Base-by-base conservation (phyloP, 2,888 invertebrate genomes). In the Alitta virens region DNA sequence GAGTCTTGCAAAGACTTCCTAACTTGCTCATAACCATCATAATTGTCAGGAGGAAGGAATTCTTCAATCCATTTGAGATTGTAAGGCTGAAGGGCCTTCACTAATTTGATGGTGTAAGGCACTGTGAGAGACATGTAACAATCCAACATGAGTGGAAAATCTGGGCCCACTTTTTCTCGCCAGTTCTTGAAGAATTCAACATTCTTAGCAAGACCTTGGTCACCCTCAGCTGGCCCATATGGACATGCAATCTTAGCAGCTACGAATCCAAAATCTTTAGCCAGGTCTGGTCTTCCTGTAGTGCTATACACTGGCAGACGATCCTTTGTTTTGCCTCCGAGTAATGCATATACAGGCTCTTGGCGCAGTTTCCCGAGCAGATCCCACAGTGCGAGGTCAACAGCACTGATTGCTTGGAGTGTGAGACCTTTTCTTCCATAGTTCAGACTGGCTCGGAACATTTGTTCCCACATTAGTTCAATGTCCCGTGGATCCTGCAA, bases 11-110 rank as follows among this genome's bases (percentile, higher is more conserved):
- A 68, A 18, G 72, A 72, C 52, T 74, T 67, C 7, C 77, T 65
- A 1, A 68, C 65, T 24, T 67, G 60, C 12, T 27, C 26, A 42
- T 67, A 59, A 25, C 56, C 79, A 14, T 70, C 69, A 59, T 78
- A 79, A 58, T 75, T 72, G 58, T 79, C 79, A 5, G 79, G 79
- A 0, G 75, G 78, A 5, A 79, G 68, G 63, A 72, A 77, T 62
- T 79, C 79, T 61, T 79, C 78, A 62, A 79, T 75, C 79, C 79
- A 78, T 60, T 78, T 78, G 21, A 79, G 59, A 3, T 75, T 76
- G 21, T 68, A 70, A 7, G 76, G 75, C 57, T 76, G 75, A 25
- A 78, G 70, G 33, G 70, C 74, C 60, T 67, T 71, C 14, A 76
- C 78, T 42, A 79, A 68, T 33, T 72, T 68, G 5, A 75, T 71